Evolutionary conservation across 2,888 invertebrate species (phyloP), one percentile per base, ranked within the genome.

Genomic region (Pristionchus maxplancki): DNA sequence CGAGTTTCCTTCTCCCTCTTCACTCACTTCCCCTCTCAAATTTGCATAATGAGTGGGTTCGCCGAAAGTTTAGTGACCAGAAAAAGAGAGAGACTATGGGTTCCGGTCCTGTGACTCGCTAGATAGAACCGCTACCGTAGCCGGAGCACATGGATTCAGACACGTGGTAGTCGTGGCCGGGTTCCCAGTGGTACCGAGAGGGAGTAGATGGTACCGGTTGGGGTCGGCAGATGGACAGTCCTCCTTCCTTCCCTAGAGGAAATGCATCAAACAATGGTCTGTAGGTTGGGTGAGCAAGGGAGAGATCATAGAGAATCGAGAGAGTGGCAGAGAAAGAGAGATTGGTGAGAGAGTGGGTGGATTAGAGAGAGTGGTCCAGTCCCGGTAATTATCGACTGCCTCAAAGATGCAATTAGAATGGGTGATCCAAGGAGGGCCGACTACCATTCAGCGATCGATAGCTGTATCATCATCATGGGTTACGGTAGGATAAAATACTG

Each of bases 11-110:
- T 37, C 37, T 34, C 67, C 5, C 37, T 71, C 37, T n/a, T 67
- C 67, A 67, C 67, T 67, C 67, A 67, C 67, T 71, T 31, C 67
- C 20, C 64, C 11, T 64, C 67, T 71, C 67, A 71, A 31, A 78
- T 78, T 78, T 78, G 78, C 78, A 78, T 78, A 78, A 78, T 78
- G 78, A 78, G 28, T 40, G 78, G 78, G 78, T 78, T 48, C 34
- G 78, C 40, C 78, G 40, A 44, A 44, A 48, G 78, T 48, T 78
- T 78, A 78, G n/a, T 20, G 78, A 44, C 44, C 40, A 78, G 67
- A 71, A 78, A 28, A 28, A 44, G n/a, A n/a, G n/a, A n/a, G n/a
- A n/a, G n/a, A n/a, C n/a, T n/a, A n/a, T n/a, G 44, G 34, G 44
- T 44, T 44, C n/a, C 78, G 48, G 78, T 44, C 78, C 40, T 37